Conservation (phyloP, 2,888 invertebrate species). For the Neocrepidodera transversa region DNA sequence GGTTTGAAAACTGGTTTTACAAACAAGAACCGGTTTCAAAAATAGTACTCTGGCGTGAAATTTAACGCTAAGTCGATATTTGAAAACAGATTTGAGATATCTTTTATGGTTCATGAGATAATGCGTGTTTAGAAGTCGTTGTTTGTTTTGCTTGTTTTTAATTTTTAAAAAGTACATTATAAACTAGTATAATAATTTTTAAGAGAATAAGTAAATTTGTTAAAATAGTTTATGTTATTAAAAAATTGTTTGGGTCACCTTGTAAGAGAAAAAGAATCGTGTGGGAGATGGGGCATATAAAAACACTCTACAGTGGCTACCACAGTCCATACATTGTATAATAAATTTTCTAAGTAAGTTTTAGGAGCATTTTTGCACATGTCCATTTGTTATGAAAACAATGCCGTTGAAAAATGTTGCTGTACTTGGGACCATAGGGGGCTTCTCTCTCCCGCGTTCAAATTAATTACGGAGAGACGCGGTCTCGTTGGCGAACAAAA, state of each 20-base stretch:
- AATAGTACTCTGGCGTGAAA: too few species aligned
- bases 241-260: background rate
- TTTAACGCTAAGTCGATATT: too few species aligned
- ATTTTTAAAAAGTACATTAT: too few species aligned
- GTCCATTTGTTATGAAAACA: constrained; percentile 39
- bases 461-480: constrained; percentile 20
- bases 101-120: too few species aligned
- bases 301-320: constrained; percentile 32
- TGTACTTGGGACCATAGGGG: constrained; percentile 16
- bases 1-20: too few species aligned
- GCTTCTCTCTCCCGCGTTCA: constrained; percentile 1
- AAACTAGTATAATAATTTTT: too few species aligned
- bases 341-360: constrained; percentile 35
- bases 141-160: too few species aligned
- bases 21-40: too few species aligned
- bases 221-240: too few species aligned
- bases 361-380: constrained; percentile 38
- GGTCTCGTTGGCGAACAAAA: constrained; percentile 7
- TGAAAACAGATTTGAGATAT: too few species aligned
- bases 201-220: too few species aligned
- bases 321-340: constrained; percentile 26
- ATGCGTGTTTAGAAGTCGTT: too few species aligned
- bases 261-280: background rate
- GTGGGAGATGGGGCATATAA: constrained; percentile 31
- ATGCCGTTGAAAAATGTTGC: constrained; percentile 37